Evolutionary conservation across 1,140 invertebrate species (phyloP), one percentile per base, ranked within the genome.

Genomic region (Drosophila parabipectinata): DNA sequence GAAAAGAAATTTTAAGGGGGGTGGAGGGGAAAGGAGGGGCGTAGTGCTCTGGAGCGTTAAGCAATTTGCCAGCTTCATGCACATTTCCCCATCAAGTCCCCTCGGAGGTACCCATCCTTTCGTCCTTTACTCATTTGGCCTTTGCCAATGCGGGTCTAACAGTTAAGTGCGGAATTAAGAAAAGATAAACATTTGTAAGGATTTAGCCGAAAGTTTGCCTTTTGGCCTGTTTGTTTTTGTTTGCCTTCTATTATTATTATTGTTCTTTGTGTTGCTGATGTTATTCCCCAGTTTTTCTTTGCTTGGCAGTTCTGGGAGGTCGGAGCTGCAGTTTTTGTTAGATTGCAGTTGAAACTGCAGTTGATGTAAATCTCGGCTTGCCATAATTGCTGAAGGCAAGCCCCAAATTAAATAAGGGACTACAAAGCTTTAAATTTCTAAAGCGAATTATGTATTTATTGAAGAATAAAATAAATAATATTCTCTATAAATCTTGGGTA

Each of bases 181-280:
- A 90, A 90, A 90, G 88, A 90, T 90, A 90, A 90, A 90, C 88
- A 90, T 90, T 90, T 90, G 88, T 90, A 90, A 88, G 88, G 83
- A 90, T 90, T 90, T 90, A 78, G 79, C 79, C 68, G 39, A 89
- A 90, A 90, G 88, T 90, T 90, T 82, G 87, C 74, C 74, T 77
- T 88, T 77, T 59, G 78, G 71, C 72, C 67, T 79, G 66, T 71
- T 87, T 88, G 83, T 77, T 87, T 79, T 87, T 88, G 83, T 79
- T 88, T 79, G 76, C 60, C 68, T 89, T 71, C 64, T 88, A 77
- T 77, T 89, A 77, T 87, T 87, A 53, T 79, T 73, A 37, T 66
- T 72, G 62, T 63, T 75, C 44, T 59, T 71, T 15, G 28, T 47
- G 51, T 66, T 73, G 30, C 28, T 71, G 51, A 45, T 62, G 39